A percentile compares a stretch with the other conserved stretches of the same genome.
These are phyloP conservation scores for Malurus splendens DNA, from an alignment of 2,797 vertebrate genomes.

Conservation along the genomic window DNA sequence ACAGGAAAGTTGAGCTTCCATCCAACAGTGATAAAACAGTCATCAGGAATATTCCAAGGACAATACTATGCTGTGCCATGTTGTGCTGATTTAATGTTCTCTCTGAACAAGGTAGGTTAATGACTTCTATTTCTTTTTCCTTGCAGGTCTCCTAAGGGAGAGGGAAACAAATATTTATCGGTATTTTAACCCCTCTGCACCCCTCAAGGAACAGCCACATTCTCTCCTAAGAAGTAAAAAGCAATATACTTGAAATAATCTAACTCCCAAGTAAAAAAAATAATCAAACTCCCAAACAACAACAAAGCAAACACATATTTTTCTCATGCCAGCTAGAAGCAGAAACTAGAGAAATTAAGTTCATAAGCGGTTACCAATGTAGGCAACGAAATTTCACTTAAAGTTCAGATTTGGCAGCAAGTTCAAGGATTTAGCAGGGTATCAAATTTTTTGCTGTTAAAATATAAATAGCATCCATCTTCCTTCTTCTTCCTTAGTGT, in stretches of 20 bases:
- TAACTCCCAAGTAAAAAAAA: not conserved
- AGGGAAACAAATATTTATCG: constrained; percentile 18
- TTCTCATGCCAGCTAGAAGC: not conserved
- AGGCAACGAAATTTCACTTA: not conserved
- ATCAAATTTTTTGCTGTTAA: not conserved
- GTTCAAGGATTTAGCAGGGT: not conserved
- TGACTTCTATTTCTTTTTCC: constrained; percentile 33
- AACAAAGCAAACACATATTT: not conserved
- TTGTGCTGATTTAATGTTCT: constrained; percentile 3
- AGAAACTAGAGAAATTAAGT: not conserved
- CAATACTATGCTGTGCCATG: constrained; percentile 77
- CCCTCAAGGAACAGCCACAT: not conserved
- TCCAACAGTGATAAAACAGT: constrained; percentile 69
- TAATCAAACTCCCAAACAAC: not conserved
- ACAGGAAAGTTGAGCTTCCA: constrained; percentile 75
- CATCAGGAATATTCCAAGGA: constrained; percentile 73
- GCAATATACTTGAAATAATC: not conserved
- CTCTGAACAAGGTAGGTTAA: constrained; percentile 3
- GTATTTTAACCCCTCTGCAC: not conserved
- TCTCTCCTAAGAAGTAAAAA: not conserved
- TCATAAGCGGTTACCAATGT: fast-evolving
- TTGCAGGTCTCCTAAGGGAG: constrained; percentile 44
- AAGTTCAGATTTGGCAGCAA: not conserved
- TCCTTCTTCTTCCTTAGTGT: not conserved
- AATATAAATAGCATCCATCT: not conserved